Evolutionary conservation across 2,888 invertebrate genomes (phyloP).

Genomic region (Diabrotica balteata): DNA sequence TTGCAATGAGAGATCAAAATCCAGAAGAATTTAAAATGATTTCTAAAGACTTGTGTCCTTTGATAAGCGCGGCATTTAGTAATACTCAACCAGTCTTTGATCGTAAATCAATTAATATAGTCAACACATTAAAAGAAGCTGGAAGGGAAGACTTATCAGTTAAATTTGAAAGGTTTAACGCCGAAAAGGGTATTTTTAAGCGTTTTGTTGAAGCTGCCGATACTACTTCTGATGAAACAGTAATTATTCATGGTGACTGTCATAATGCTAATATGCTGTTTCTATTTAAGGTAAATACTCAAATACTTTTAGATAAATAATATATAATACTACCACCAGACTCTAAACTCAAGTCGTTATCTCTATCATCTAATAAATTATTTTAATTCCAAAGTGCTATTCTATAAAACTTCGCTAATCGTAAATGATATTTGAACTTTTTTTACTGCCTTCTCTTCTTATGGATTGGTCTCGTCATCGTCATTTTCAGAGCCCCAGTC

Average conservation of each 20-base stretch:
- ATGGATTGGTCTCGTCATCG: no score
- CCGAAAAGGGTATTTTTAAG: conserved; percentile 10
- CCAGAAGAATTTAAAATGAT: conserved; percentile 24
- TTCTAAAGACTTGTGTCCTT: not conserved
- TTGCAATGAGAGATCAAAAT: conserved; percentile 34
- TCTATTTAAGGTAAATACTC: conserved; percentile 38
- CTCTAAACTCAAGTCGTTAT: no score
- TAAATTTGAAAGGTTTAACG: conserved; percentile 7
- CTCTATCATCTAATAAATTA: no score
- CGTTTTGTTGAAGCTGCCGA: conserved; percentile 23
- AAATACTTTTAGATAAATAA: no score
- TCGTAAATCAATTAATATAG: not conserved
- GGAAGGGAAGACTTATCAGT: conserved; percentile 10
- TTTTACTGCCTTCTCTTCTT: no score
- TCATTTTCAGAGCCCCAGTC: no score
- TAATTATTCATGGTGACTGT: conserved; percentile 48
- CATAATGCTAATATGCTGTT: conserved; percentile 51
- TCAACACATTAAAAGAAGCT: conserved; percentile 10
- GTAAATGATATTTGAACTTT: no score
- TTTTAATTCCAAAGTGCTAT: no score
- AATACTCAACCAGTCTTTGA: not conserved
- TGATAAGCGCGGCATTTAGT: not conserved
- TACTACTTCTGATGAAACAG: conserved; percentile 31
- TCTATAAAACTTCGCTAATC: no score
- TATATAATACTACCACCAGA: no score